Base-by-base conservation (phyloP, 2,888 invertebrate species). In the Siphonodentalium dalli region DNA sequence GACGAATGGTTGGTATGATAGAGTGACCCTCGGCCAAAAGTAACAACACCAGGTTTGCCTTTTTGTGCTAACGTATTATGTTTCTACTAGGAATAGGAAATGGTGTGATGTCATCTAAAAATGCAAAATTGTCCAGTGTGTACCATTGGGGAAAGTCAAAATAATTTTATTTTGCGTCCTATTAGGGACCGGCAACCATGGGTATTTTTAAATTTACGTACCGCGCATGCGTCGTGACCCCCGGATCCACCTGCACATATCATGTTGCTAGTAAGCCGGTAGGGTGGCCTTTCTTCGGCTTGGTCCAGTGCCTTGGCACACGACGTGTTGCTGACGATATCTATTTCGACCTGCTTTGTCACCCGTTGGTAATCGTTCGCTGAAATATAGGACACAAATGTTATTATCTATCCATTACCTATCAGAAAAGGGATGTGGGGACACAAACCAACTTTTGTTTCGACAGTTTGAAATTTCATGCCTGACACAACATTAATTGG, bases 221-320 rank as follows among this genome's bases (percentile, higher is more conserved):
- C 75, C 45, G 69, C 65, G 48, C 75, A 75, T 2, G 72, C 63
- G 42, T 75, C 75, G 40, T 71, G 67, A 9, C 61, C 68, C 2
- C 61, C 42, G 0, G 65, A 61, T 3, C 75, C 75, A 0, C 74
- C 74, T 20, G 75, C 75, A 58, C 75, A 75, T 45, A 73, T 69
- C 71, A 74, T 73, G 41, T 68, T 66, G 6, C 60, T 35, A 9
- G 66, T 69, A 1, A 74, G 63, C 35, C 63, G 59, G 55, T 68
- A 72, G 6, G 68, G 66, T 2, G 65, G 58, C 21, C 53, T 60
- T 3, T 55, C 54, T 8, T 63, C 58, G 2, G 70, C 61, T 2
- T 46, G 50, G 15, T 55, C 49, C 3, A 73, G 66, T 0, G 66
- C 65, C 6, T 43, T 44, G 26, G 61, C 56, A 45, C 74, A 74